Percentiles rank a stretch among this genome's conserved stretches.
Conservation (phyloP, 2,113 vertebrate species). For the Mesitornis unicolor region DNA sequence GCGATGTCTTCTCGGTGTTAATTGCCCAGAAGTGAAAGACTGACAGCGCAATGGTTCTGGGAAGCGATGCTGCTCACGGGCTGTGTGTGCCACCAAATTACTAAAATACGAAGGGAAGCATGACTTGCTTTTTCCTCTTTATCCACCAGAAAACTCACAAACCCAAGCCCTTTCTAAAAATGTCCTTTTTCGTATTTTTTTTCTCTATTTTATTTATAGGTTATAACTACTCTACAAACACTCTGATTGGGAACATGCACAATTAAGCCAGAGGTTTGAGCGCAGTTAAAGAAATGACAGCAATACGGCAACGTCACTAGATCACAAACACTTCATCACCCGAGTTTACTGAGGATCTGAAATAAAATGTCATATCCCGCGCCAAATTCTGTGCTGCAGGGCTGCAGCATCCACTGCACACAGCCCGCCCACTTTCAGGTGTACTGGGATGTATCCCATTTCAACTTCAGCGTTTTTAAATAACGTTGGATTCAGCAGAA, state of each 20-base stretch:
- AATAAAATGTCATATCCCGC: background rate
- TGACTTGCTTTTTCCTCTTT: background rate
- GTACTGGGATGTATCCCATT: background rate
- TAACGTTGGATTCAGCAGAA: background rate
- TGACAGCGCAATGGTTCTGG: background rate
- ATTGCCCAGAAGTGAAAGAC: background rate
- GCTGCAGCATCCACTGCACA: rapidly evolving
- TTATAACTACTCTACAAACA: background rate
- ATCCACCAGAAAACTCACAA: background rate
- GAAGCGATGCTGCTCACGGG: background rate
- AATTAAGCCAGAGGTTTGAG: background rate
- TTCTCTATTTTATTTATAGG: background rate
- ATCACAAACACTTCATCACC: background rate
- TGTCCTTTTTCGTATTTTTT: background rate
- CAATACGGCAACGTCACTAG: rapidly evolving
- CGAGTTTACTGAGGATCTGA: background rate
- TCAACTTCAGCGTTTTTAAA: background rate
- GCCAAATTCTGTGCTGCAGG: background rate
- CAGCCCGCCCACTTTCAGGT: background rate
- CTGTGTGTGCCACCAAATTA: rapidly evolving
- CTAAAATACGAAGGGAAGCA: background rate
- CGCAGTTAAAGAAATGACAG: background rate
- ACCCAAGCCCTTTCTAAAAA: background rate
- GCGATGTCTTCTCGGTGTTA: background rate
- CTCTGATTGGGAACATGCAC: rapidly evolving